A percentile compares a stretch with the other conserved stretches of the same genome.
Conservation (phyloP, 2,888 invertebrate genomes). For the Choristoneura rosaceana region DNA sequence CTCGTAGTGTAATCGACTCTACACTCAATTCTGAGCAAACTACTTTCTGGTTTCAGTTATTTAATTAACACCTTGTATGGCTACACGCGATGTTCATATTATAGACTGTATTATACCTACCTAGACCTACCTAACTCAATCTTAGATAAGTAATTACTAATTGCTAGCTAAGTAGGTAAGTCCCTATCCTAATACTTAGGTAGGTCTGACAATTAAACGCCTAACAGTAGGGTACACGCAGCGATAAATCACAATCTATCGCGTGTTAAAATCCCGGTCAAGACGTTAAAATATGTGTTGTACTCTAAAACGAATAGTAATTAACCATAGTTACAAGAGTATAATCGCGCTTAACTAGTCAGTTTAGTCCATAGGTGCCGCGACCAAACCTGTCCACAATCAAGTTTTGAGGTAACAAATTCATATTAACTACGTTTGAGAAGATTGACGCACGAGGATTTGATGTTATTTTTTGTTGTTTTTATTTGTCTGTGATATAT, state of each 20-base stretch:
- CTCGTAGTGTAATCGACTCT: no score
- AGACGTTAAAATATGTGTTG: conserved; percentile 7
- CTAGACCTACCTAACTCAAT: no score
- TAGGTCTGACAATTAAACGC: not conserved
- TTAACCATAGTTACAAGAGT: conserved; percentile 8
- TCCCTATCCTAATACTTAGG: no score
- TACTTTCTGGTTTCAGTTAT: no score
- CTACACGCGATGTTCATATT: no score
- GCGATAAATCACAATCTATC: conserved; percentile 15
- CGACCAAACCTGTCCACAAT: conserved; percentile 16
- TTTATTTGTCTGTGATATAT: not conserved
- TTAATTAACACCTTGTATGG: no score
- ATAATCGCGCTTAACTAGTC: conserved; percentile 26
- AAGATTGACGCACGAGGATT: conserved; percentile 20
- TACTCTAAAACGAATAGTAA: conserved; percentile 16
- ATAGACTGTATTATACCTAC: no score
- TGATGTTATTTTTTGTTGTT: conserved; percentile 6
- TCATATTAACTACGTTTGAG: not conserved
- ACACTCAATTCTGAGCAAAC: no score
- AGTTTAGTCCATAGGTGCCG: conserved; percentile 10
- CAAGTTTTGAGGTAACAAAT: conserved; percentile 8
- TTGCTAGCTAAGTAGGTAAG: no score
- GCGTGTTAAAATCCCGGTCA: conserved; percentile 32
- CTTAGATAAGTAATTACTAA: no score
- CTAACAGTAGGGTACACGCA: not conserved